Conservation (phyloP, 2,888 invertebrate species). For the Rhagophthalmus giganteus region DNA sequence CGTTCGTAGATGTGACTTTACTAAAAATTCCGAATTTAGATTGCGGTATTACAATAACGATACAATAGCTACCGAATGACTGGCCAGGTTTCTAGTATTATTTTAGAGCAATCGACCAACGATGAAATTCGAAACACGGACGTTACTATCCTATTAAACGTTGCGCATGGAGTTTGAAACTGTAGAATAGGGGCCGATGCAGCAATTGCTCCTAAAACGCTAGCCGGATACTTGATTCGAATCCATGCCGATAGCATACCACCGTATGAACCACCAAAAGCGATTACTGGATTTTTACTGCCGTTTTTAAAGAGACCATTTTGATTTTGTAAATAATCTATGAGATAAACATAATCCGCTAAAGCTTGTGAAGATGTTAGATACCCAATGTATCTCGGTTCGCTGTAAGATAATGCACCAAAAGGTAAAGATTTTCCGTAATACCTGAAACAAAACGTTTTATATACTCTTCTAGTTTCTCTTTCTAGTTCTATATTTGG, state of each 20-base stretch:
- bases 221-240: constrained; percentile 91
- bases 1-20: constrained; percentile 59
- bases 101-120: constrained; percentile 64
- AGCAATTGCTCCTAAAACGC: constrained; percentile 86
- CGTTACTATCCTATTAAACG: constrained; percentile 77
- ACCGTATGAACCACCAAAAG: constrained; percentile 89
- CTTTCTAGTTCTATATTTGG: too few species aligned
- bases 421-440: constrained; percentile 91
- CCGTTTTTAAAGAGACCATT: constrained; percentile 34
- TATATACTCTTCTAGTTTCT: not conserved
- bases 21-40: constrained; percentile 47
- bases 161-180: constrained; percentile 78
- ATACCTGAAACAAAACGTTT: constrained; percentile 63
- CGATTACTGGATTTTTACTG: constrained; percentile 75
- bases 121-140: constrained; percentile 65
- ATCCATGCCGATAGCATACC: constrained; percentile 98
- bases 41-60: too few species aligned
- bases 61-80: constrained; percentile 64
- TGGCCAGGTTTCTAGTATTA: constrained; percentile 79
- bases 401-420: constrained; percentile 72
- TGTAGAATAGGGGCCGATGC: constrained; percentile 91
- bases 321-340: constrained; percentile 62
- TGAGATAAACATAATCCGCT: constrained; percentile 86
- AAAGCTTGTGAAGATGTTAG: constrained; percentile 89
- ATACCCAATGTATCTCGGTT: constrained; percentile 74